These are phyloP conservation scores for Thinocorus orbignyianus DNA, from an alignment of 2,113 vertebrate genomes.

Conservation along the genomic window DNA sequence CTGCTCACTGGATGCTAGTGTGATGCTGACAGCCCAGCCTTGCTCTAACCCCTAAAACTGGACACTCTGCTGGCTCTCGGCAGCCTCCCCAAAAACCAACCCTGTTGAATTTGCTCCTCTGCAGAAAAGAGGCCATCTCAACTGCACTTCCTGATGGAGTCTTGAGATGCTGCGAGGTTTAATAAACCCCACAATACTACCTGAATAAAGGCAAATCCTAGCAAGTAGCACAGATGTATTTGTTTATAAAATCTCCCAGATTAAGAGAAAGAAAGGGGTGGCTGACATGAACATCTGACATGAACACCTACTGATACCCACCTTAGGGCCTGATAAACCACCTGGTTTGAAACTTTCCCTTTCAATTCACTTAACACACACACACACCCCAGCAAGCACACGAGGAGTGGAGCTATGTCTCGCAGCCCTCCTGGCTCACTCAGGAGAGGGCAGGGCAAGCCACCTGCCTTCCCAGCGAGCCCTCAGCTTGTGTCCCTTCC, in stretches of 20 bases:
- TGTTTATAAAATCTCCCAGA: not conserved
- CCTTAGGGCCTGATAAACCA: not conserved
- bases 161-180: not conserved
- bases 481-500: rapidly evolving
- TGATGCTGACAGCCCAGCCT: not conserved
- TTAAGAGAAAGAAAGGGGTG: not conserved
- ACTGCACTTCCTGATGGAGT: not conserved
- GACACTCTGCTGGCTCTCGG: not conserved
- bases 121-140: not conserved
- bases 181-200: not conserved
- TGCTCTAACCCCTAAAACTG: rapidly evolving
- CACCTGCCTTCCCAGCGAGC: rapidly evolving
- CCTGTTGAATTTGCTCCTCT: not conserved
- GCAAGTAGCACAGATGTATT: not conserved
- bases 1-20: rapidly evolving
- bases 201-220: not conserved
- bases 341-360: not conserved
- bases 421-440: not conserved
- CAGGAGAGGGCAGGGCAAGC: not conserved
- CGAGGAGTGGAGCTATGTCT: rapidly evolving
- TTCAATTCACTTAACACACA: rapidly evolving
- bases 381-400: rapidly evolving
- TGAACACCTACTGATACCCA: not conserved
- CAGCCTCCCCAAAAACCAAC: not conserved
- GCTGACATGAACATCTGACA: not conserved